phyloP scores from a whole-genome alignment of 1,140 invertebrate genomes.

The Eulimnadia texana region DNA sequence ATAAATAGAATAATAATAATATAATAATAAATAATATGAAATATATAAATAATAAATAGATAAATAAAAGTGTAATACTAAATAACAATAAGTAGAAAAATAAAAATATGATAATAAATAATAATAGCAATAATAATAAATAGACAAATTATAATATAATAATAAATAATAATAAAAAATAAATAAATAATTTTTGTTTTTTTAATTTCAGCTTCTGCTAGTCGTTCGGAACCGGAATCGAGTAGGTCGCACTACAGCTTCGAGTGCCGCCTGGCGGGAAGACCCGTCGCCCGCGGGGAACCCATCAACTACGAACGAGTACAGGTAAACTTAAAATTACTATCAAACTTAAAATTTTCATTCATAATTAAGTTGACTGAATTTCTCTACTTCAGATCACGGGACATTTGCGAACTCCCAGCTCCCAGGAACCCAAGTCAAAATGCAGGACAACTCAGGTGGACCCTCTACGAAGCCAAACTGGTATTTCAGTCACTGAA shows the following conservation, averaged over 20 bases:
- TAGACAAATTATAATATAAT: too few relatives aligned
- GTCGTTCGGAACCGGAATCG: slow-evolving; percentile 19
- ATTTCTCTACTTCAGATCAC: neutral
- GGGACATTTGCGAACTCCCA: neutral
- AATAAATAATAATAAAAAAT: too few relatives aligned
- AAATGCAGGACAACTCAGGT: too few relatives aligned
- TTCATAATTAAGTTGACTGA: neutral
- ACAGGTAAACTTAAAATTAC: slow-evolving; percentile 19
- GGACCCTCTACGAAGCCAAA: neutral
- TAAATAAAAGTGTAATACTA: too few relatives aligned
- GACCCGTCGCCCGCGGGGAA: slow-evolving; percentile 46
- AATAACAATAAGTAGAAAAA: too few relatives aligned
- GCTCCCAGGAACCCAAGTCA: neutral
- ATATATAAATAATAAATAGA: too few relatives aligned
- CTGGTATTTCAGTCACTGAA: too few relatives aligned
- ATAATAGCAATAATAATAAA: too few relatives aligned
- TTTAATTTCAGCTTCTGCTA: slow-evolving; percentile 22
- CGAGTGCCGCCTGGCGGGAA: slow-evolving; percentile 45
- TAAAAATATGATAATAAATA: too few relatives aligned
- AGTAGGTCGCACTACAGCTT: slow-evolving; percentile 38
- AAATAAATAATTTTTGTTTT: slow-evolving; percentile 25
- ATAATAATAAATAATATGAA: too few relatives aligned
- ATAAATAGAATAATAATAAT: too few relatives aligned
- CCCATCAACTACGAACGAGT: slow-evolving; percentile 48
- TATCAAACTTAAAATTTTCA: too few relatives aligned